A percentile compares a stretch with the other conserved stretches of the same genome.
These are phyloP conservation scores for Chelonoidis abingdonii DNA, from an alignment of 2,113 vertebrate genomes.

Conservation along the genomic window DNA sequence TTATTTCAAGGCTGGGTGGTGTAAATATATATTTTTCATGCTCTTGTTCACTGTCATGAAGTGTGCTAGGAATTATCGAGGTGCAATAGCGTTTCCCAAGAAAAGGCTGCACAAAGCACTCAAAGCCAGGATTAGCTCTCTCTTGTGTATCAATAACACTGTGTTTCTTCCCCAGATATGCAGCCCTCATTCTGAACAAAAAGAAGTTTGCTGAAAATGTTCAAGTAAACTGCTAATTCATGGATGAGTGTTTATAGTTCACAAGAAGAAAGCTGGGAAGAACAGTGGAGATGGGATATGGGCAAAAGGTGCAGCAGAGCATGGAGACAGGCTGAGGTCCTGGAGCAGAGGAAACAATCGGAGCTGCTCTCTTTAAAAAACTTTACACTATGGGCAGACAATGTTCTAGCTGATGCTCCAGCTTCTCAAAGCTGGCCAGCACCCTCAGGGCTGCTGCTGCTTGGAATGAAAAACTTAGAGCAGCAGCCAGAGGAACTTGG, in stretches of 20 bases:
- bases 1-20: neutral
- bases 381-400: neutral
- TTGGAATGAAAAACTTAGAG: neutral
- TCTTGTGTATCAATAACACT: neutral
- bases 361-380: neutral
- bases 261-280: neutral
- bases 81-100: neutral
- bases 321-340: neutral
- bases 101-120: neutral
- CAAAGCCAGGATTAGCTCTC: neutral
- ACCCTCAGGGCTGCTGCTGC: neutral
- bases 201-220: neutral
- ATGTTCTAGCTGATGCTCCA: neutral
- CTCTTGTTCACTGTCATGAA: neutral
- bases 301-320: neutral
- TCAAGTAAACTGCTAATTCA: neutral
- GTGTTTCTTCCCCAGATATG: neutral
- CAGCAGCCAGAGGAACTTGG: neutral
- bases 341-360: neutral
- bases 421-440: neutral
- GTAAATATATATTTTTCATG: neutral
- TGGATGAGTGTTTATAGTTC: neutral
- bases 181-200: neutral
- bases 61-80: neutral
- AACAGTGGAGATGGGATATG: neutral